A percentile compares a stretch with the other conserved stretches of the same genome.
Conservation (phyloP, 1,140 invertebrate species). For the Calycopis cecrops region DNA sequence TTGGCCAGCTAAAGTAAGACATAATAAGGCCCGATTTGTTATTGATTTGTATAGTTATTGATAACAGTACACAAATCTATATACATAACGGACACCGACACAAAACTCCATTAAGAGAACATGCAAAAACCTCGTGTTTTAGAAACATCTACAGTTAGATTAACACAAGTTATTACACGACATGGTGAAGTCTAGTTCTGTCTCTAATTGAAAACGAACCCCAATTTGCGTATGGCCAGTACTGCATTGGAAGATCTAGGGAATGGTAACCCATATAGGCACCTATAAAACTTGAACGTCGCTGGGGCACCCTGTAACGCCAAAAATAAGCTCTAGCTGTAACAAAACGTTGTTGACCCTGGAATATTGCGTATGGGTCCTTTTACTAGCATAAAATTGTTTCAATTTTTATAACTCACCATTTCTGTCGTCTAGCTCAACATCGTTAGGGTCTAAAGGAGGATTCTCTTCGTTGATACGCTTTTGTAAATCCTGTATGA, state of each 20-base stretch:
- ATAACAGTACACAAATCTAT: too few species aligned
- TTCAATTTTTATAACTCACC: conserved; percentile 65
- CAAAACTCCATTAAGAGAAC: too few species aligned
- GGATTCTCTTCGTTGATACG: conserved; percentile 88
- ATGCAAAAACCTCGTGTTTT: too few species aligned
- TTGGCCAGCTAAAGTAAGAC: too few species aligned
- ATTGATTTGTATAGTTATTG: too few species aligned
- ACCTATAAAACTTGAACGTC: conserved; percentile 56
- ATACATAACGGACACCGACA: too few species aligned
- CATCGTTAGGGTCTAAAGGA: conserved; percentile 77
- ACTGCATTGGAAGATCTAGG: conserved; percentile 72
- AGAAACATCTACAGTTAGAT: conserved; percentile 1
- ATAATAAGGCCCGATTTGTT: too few species aligned
- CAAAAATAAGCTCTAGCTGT: conserved; percentile 76
- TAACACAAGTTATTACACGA: conserved; percentile 13
- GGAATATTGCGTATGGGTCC: conserved; percentile 52
- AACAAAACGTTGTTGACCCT: conserved; percentile 63
- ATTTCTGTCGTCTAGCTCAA: conserved; percentile 82
- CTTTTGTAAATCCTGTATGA: conserved; percentile 84
- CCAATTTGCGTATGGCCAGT: conserved; percentile 76
- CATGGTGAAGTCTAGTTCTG: conserved; percentile 22
- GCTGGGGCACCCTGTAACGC: conserved; percentile 68
- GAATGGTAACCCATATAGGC: conserved; percentile 75
- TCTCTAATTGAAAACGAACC: conserved; percentile 63
- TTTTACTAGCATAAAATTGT: conserved; percentile 7